Evolutionary conservation across 1,140 invertebrate genomes (phyloP).

Genomic region (Dinothrombium tinctorium): DNA sequence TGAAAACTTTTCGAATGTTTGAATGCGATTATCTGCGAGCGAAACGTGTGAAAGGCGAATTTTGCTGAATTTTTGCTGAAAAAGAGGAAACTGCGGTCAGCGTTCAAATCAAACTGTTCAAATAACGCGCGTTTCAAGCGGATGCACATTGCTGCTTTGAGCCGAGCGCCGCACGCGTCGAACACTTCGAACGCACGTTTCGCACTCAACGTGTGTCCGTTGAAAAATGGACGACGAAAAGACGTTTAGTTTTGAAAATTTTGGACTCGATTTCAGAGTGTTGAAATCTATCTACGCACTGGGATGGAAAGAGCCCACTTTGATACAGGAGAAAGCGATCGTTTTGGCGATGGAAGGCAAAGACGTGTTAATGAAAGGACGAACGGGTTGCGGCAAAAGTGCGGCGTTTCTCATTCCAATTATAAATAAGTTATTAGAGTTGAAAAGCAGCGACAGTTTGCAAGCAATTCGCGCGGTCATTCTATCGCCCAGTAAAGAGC

Average conservation of each 20-base stretch:
- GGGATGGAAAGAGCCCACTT: conserved; percentile 72
- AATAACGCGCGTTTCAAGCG: too few relatives aligned
- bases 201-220: too few relatives aligned
- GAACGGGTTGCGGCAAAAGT: conserved; percentile 98
- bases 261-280: conserved; percentile 74
- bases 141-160: too few relatives aligned
- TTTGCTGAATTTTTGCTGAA: too few relatives aligned
- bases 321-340: conserved; percentile 90
- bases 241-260: conserved; percentile 52
- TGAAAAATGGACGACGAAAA: conserved; percentile 29
- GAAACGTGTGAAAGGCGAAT: too few relatives aligned
- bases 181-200: too few relatives aligned
- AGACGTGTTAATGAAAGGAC: conserved; percentile 73
- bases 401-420: conserved; percentile 83
- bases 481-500: conserved; percentile 70
- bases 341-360: conserved; percentile 86
- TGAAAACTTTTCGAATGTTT: too few relatives aligned
- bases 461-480: conserved; percentile 53
- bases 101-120: too few relatives aligned
- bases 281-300: conserved; percentile 73
- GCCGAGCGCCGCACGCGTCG: too few relatives aligned
- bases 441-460: conserved; percentile 24
- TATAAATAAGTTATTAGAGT: conserved; percentile 56
- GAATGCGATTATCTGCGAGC: too few relatives aligned
- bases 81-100: too few relatives aligned